Evolutionary conservation across 1,140 invertebrate genomes (phyloP).

Genomic region (Eufriesea mexicana): DNA sequence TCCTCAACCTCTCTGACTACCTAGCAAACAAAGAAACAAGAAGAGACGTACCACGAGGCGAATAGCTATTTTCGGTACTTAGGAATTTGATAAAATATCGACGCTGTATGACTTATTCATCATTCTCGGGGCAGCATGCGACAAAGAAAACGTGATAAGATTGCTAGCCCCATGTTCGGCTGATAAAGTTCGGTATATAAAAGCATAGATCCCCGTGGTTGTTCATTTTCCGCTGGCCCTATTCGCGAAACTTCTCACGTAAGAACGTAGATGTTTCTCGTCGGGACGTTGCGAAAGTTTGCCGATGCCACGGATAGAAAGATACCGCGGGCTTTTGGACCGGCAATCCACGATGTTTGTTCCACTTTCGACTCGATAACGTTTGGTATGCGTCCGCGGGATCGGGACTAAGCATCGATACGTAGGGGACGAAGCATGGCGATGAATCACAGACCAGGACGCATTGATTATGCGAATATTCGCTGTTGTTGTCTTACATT

Average conservation of each 20-base stretch:
- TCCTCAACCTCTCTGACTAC: no score
- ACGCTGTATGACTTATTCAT: slow-evolving; percentile 5
- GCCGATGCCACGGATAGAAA: neutral
- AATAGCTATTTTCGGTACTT: neutral
- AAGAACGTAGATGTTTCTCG: neutral
- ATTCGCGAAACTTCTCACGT: slow-evolving; percentile 7
- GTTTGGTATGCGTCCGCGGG: neutral
- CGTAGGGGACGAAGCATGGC: neutral
- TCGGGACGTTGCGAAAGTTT: neutral
- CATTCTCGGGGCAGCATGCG: neutral
- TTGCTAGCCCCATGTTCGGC: neutral
- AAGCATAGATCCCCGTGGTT: neutral
- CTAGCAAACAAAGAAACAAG: no score
- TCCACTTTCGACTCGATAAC: neutral
- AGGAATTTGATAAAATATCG: neutral
- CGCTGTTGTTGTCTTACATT: neutral
- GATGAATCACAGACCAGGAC: neutral
- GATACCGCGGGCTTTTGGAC: neutral
- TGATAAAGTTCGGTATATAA: neutral
- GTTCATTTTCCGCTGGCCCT: neutral
- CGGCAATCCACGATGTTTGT: neutral
- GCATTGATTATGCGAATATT: neutral
- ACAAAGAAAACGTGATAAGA: neutral
- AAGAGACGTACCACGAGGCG: neutral
- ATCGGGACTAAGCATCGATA: neutral